phyloP scores from a whole-genome alignment of 2,888 invertebrate species.

The Rhimphoctona megacephalus region DNA sequence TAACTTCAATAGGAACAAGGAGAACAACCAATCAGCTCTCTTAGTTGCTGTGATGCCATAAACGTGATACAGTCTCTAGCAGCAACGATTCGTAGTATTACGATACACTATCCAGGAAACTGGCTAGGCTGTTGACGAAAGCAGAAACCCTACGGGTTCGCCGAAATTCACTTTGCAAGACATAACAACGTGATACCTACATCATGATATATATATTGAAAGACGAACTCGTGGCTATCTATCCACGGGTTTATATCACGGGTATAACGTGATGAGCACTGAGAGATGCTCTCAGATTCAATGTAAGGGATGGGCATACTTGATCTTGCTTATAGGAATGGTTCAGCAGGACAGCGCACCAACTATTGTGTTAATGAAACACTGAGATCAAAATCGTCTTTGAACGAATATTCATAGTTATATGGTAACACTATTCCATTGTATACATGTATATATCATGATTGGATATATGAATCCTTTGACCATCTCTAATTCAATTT shows the following conservation, averaged over 20 bases:
- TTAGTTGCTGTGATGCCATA: conserved; percentile 31
- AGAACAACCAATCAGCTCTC: conserved; percentile 44
- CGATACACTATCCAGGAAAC: conserved; percentile 22
- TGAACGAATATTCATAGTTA: conserved; percentile 23
- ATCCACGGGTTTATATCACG: conserved; percentile 12
- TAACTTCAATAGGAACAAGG: neutral
- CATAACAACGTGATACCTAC: conserved; percentile 43
- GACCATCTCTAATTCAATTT: neutral
- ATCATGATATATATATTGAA: conserved; percentile 58
- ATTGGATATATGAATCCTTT: neutral
- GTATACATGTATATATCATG: neutral
- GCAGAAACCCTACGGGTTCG: conserved; percentile 41
- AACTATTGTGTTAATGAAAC: conserved; percentile 58
- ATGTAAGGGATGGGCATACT: conserved; percentile 31
- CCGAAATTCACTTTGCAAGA: conserved; percentile 39
- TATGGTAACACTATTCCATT: neutral
- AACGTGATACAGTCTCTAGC: neutral
- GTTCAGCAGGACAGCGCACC: neutral
- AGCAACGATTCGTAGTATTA: conserved; percentile 1
- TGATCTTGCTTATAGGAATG: conserved; percentile 4
- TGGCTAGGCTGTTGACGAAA: conserved; percentile 15
- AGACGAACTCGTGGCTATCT: conserved; percentile 34
- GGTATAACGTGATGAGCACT: conserved; percentile 52
- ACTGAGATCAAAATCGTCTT: conserved; percentile 44
- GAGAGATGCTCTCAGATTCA: conserved; percentile 33